Percentiles rank a stretch among this genome's conserved stretches.
These are phyloP conservation scores for Caenorhabditis macrosperma DNA, from an alignment of 2,888 invertebrate genomes.

Conservation along the genomic window DNA sequence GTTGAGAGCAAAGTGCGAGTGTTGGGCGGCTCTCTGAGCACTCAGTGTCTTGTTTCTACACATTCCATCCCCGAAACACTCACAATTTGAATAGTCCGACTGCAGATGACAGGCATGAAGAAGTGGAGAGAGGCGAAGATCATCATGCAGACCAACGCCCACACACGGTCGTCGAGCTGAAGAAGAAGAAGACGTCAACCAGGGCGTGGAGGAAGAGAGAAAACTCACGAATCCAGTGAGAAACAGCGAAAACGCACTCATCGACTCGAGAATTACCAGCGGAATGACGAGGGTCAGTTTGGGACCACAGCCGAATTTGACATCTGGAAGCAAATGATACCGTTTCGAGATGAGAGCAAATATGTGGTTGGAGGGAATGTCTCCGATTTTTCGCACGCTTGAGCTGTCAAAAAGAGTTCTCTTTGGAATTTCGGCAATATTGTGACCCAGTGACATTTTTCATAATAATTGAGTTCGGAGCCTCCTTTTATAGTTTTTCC, in stretches of 20 bases:
- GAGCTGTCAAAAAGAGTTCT: too few species aligned
- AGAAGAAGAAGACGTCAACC: not conserved
- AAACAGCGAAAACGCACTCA: conserved; percentile 58
- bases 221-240: conserved; percentile 63
- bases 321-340: conserved; percentile 37
- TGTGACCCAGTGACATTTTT: too few species aligned
- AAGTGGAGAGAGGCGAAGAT: conserved; percentile 66
- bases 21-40: conserved; percentile 62
- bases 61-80: conserved; percentile 8
- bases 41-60: too few species aligned
- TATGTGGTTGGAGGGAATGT: too few species aligned
- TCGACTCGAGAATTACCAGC: conserved; percentile 52
- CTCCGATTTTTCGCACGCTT: too few species aligned
- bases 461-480: too few species aligned
- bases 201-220: not conserved
- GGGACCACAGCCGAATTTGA: conserved; percentile 51
- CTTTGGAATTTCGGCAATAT: too few species aligned
- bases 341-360: not conserved
- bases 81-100: conserved; percentile 67
- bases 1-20: conserved; percentile 64
- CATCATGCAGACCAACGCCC: conserved; percentile 57
- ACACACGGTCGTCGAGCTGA: conserved; percentile 59
- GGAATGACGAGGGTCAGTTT: conserved; percentile 59
- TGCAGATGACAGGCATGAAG: conserved; percentile 66
- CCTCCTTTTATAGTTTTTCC: too few species aligned